Conservation (phyloP, 2,797 vertebrate species). For the Pseudochirops cupreus region DNA sequence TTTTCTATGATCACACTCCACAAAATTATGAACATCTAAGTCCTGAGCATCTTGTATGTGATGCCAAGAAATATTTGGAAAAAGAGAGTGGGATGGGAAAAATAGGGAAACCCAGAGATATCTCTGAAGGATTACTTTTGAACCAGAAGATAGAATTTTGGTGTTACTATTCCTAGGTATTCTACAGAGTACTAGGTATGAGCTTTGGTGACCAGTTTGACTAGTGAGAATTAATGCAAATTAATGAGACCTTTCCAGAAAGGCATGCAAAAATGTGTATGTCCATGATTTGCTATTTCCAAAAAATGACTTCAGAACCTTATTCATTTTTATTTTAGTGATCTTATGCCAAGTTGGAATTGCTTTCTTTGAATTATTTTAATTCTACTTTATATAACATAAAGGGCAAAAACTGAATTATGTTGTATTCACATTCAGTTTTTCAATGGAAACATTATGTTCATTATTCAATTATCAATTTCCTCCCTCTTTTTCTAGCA, state of each 20-base stretch:
- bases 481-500: neutral
- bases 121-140: neutral
- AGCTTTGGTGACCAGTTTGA: neutral
- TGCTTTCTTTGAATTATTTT: neutral
- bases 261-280: neutral
- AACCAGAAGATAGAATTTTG: neutral
- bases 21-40: neutral
- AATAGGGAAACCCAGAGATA: neutral
- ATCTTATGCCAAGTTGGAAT: neutral
- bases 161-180: neutral
- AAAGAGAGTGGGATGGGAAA: neutral
- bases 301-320: neutral
- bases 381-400: neutral
- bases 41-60: neutral
- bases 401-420: neutral
- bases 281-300: neutral
- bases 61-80: neutral
- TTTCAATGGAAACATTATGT: neutral
- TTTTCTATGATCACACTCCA: neutral
- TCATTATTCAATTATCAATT: neutral
- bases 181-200: neutral
- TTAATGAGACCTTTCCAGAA: neutral
- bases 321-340: neutral
- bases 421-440: neutral
- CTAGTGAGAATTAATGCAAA: neutral